These are phyloP conservation scores for Aphis gossypii DNA, from an alignment of 1,140 invertebrate genomes.

Conservation along the genomic window DNA sequence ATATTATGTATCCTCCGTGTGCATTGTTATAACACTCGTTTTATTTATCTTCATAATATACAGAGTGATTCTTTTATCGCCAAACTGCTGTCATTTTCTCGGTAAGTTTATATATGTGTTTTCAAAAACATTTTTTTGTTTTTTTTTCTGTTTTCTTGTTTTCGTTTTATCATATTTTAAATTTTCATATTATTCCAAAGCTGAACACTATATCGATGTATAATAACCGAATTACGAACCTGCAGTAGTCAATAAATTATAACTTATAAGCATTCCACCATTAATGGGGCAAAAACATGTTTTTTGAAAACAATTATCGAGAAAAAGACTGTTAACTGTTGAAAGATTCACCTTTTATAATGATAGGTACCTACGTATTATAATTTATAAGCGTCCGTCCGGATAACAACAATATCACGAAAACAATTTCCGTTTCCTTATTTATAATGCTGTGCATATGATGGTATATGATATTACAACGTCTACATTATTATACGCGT, in stretches of 20 bases:
- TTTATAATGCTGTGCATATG: not conserved
- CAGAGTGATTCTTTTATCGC: not conserved
- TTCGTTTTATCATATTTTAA: not conserved
- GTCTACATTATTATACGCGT: conserved; percentile 11
- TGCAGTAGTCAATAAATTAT: not conserved
- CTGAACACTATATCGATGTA: not conserved
- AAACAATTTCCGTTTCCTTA: not conserved
- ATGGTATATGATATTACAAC: not conserved
- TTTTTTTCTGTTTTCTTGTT: too few relatives aligned
- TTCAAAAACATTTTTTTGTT: not conserved
- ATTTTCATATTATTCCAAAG: not conserved
- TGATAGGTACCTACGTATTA: not conserved
- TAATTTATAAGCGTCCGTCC: not conserved
- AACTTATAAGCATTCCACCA: not conserved
- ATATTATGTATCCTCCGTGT: not conserved
- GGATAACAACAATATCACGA: not conserved
- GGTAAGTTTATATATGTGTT: not conserved
- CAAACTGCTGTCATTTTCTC: not conserved
- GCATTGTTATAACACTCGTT: not conserved
- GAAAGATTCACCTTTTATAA: not conserved
- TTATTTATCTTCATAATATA: not conserved
- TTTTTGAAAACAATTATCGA: not conserved
- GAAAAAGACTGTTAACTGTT: not conserved
- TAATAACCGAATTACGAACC: not conserved
- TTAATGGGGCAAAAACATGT: not conserved